Evolutionary conservation across 23 tunicate species (phyloP).

Genomic region (Clavelina lepadiformis): DNA sequence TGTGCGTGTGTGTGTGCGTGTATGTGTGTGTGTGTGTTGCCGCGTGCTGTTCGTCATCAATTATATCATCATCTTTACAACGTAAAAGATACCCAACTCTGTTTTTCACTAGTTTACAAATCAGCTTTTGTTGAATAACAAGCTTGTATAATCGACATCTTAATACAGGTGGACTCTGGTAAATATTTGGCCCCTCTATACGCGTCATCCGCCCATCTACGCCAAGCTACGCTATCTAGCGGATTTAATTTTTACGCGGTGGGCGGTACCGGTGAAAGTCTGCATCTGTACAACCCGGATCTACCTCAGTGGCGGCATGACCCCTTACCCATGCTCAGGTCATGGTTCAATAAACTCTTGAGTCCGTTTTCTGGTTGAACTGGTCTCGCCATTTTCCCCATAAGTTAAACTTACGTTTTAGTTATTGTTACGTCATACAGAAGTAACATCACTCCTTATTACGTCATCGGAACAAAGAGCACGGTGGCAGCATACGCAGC

Average conservation of each 20-base stretch:
- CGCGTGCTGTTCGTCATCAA: no score
- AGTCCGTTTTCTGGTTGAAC: no score
- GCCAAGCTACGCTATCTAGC: constrained; percentile 34
- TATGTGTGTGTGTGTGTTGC: no score
- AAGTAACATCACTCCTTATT: constrained; percentile 5
- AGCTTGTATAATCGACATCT: neutral
- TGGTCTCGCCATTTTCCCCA: no score
- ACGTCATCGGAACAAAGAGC: constrained; percentile 35
- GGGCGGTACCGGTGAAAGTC: constrained; percentile 46
- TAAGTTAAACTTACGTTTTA: neutral
- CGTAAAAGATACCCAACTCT: no score
- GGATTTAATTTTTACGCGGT: constrained; percentile 63
- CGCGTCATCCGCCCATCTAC: constrained; percentile 18
- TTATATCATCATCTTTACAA: no score
- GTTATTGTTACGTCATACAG: neutral
- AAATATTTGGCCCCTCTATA: constrained; percentile 36
- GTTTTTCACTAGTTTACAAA: neutral
- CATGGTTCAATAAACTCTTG: no score
- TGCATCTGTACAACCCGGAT: constrained; percentile 50
- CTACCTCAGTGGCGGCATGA: constrained; percentile 32
- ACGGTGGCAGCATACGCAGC: constrained; percentile 84
- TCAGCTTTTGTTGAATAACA: neutral
- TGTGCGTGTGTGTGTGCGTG: no score
- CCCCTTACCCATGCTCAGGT: constrained; percentile 22
- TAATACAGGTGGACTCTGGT: constrained; percentile 44